Percentiles rank a stretch among this genome's conserved stretches.
phyloP scores from a whole-genome alignment of 2,797 vertebrate genomes.

The Enteromius viviparus region DNA sequence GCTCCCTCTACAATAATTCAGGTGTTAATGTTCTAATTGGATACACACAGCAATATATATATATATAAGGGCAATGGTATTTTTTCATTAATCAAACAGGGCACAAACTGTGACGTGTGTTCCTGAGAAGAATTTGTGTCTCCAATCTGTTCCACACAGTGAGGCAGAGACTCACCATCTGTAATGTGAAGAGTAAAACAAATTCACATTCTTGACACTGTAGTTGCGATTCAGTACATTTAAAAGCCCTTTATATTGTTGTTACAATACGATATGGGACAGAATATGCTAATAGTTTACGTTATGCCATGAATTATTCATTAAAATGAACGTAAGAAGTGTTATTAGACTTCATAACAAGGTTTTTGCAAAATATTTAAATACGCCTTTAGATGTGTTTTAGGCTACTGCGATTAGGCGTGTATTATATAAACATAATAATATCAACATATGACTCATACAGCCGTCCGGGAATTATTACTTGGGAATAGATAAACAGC shows the following conservation, averaged over 20 bases:
- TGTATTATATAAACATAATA: not conserved
- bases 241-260: not conserved
- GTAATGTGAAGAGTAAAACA: slow-evolving; percentile 15
- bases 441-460: not conserved
- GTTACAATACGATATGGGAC: not conserved
- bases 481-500: not conserved
- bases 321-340: not conserved
- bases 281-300: not conserved
- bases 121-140: slow-evolving; percentile 31
- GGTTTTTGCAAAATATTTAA: not conserved
- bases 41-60: not conserved
- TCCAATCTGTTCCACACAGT: slow-evolving; percentile 39
- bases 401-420: not conserved
- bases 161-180: slow-evolving; percentile 34
- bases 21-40: not conserved
- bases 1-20: not conserved
- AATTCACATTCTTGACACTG: not conserved
- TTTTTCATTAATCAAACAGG: slow-evolving; percentile 40
- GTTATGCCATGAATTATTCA: not conserved
- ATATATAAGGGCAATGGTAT: not conserved
- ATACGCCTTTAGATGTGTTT: not conserved
- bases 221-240: not conserved
- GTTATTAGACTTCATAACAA: not conserved
- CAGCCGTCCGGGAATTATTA: not conserved
- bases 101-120: slow-evolving; percentile 20